Conservation (phyloP, 2,888 invertebrate species). For the Amblyteles armatorius region DNA sequence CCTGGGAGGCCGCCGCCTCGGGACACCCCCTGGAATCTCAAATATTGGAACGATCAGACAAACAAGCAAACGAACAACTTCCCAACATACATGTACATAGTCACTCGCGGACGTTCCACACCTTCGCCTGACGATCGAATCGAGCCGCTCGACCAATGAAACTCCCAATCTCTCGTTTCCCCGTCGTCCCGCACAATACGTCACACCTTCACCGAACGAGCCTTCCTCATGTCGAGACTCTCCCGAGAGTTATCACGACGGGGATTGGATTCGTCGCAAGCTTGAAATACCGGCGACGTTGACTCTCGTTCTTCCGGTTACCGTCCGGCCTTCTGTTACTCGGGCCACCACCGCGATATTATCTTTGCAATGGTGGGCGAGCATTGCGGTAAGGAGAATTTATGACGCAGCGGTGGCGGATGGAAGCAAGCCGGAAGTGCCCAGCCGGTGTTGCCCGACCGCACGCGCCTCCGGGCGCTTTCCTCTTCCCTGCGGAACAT, state of each 20-base stretch:
- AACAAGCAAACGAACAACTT: too few species aligned
- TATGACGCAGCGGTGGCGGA: neutral
- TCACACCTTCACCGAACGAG: constrained; percentile 3
- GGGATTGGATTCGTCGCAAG: neutral
- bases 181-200: neutral
- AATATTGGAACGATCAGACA: too few species aligned
- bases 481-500: neutral
- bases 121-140: neutral
- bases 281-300: neutral
- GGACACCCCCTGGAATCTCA: too few species aligned
- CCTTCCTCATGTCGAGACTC: neutral
- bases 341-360: neutral
- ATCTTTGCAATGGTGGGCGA: constrained; percentile 6
- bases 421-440: constrained; percentile 7
- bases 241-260: neutral
- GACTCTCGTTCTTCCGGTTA: neutral
- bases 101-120: neutral
- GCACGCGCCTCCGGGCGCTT: constrained; percentile 13
- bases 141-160: neutral
- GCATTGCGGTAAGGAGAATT: constrained; percentile 8
- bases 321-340: neutral
- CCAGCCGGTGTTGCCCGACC: constrained; percentile 13
- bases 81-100: neutral
- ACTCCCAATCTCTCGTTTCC: neutral
- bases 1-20: too few species aligned